Evolutionary conservation across 2,113 vertebrate genomes (phyloP).

Genomic region (Lipotes vexillifer): DNA sequence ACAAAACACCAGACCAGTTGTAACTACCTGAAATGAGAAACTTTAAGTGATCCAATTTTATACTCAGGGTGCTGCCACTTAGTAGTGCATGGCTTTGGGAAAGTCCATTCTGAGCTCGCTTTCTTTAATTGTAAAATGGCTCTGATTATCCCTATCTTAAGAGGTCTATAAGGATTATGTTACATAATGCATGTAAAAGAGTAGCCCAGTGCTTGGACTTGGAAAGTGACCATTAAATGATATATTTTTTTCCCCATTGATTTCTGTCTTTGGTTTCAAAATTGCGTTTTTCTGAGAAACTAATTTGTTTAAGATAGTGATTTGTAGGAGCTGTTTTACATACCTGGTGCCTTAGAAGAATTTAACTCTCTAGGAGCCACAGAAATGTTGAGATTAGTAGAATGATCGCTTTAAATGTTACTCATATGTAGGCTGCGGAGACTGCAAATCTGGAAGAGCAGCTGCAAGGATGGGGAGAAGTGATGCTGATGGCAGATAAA

Average conservation of each 20-base stretch:
- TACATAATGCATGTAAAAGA: neutral
- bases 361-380: neutral
- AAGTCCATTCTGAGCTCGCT: neutral
- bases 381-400: neutral
- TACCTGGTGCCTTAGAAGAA: neutral
- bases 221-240: neutral
- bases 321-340: neutral
- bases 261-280: neutral
- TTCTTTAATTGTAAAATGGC: neutral
- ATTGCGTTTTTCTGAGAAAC: neutral
- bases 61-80: neutral
- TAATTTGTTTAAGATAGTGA: neutral
- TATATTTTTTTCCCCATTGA: neutral
- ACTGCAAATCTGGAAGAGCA: slow-evolving; percentile 96
- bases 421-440: slow-evolving; percentile 86
- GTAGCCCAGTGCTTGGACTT: neutral
- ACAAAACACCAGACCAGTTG: neutral
- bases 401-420: neutral
- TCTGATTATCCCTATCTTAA: neutral
- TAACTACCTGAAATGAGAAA: slow-evolving; percentile 8
- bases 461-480: slow-evolving; percentile 97
- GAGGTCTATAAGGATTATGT: neutral
- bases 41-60: neutral
- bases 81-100: neutral
- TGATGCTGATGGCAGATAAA: slow-evolving; percentile 92